Conservation (phyloP, 2,113 vertebrate species). For the Tautogolabrus adspersus region DNA sequence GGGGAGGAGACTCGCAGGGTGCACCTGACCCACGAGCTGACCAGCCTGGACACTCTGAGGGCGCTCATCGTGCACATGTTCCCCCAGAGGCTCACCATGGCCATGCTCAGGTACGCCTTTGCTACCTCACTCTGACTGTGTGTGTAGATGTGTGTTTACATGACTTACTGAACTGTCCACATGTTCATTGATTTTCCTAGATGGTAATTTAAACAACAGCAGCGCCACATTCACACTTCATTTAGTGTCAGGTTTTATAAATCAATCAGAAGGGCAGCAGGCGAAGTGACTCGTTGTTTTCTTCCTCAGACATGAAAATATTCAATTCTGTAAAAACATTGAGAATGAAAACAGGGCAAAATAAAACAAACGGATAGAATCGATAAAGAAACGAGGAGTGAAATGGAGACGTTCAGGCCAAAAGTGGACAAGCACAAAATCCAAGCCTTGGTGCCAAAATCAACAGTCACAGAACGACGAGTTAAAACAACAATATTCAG, state of each 20-base stretch:
- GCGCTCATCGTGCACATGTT: slow-evolving; percentile 99
- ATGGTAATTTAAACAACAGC: accelerated
- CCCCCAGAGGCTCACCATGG: slow-evolving; percentile 98
- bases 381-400: slow-evolving; percentile 1
- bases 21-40: slow-evolving; percentile 98
- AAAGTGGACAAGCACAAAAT: background rate
- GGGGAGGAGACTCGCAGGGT: slow-evolving; percentile 95
- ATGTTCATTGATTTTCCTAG: background rate
- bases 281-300: background rate
- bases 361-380: background rate
- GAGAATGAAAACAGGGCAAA: background rate
- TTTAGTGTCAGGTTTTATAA: background rate
- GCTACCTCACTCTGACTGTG: too few species aligned
- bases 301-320: background rate
- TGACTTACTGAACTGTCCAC: background rate
- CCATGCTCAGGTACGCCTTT: slow-evolving; percentile 87
- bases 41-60: slow-evolving; percentile 96
- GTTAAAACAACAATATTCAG: too few species aligned
- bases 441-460: background rate
- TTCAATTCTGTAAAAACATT: background rate
- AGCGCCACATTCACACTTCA: background rate
- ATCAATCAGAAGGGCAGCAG: background rate
- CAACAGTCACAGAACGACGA: too few species aligned
- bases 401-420: background rate
- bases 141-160: background rate